Conservation (phyloP, 2,113 vertebrate species). For the Argyrosomus japonicus region DNA sequence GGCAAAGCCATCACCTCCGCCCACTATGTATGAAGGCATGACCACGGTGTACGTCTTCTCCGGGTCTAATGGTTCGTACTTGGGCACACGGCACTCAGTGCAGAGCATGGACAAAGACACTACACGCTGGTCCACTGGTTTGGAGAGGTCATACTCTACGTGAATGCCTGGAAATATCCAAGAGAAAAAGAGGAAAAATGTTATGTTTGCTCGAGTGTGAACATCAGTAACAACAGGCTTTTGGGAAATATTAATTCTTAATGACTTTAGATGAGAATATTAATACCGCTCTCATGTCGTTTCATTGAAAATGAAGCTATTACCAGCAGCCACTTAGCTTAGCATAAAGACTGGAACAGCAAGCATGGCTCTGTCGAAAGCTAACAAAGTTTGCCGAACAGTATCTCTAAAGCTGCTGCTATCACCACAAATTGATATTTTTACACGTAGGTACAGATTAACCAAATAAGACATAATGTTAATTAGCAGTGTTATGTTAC, state of each 20-base stretch:
- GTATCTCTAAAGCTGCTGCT: not conserved
- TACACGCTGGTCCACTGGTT: slow-evolving; percentile 83
- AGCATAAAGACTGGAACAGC: not conserved
- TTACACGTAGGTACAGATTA: not conserved
- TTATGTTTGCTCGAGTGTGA: not conserved
- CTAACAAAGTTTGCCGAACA: not conserved
- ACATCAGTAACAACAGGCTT: not conserved
- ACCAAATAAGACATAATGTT: not conserved
- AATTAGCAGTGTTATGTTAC: not conserved
- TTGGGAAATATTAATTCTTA: not conserved
- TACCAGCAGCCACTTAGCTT: not conserved
- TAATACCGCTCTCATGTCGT: not conserved
- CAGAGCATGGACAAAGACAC: slow-evolving; percentile 85
- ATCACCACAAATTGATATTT: not conserved
- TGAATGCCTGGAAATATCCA: slow-evolving; percentile 85
- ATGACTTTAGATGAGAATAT: not conserved
- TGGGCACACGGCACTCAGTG: slow-evolving; percentile 89
- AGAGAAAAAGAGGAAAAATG: slow-evolving; percentile 1
- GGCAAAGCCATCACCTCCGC: slow-evolving; percentile 88
- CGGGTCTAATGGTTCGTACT: slow-evolving; percentile 84
- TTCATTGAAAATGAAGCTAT: not conserved
- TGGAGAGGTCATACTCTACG: slow-evolving; percentile 87
- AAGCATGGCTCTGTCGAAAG: not conserved
- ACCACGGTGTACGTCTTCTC: slow-evolving; percentile 86
- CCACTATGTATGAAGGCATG: slow-evolving; percentile 86